Base-by-base conservation (phyloP, 2,888 invertebrate genomes). In the Megaustenia siamemsis region DNA sequence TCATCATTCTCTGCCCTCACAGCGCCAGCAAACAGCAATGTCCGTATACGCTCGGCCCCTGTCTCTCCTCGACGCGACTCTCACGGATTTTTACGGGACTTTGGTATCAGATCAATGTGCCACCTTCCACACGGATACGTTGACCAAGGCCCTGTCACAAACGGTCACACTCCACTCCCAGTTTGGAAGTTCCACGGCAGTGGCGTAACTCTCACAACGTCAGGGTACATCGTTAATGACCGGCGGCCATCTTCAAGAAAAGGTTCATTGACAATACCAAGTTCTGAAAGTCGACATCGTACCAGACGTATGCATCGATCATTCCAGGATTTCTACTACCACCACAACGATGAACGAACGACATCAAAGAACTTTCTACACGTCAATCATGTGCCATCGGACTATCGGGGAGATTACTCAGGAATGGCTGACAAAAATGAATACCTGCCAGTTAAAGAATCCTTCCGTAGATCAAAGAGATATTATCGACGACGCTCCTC, bases 401-500 rank as follows among this genome's bases (percentile, higher is more conserved):
- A 84, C 8, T 84, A 80, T 32, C 32, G 80, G 15, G 66, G 84
- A 38, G 79, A 21, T 76, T 84, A 40, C 82, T 85, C 69, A 79
- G 86, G 73, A 71, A 79, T 35, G 87, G 78, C 87, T 4, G 87
- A 87, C 63, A 86, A 86, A 75, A 87, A 87, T 53, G 87, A 86
- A 32, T 86, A 87, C 40, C 81, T 87, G 32, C 88, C 88, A 5
- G 79, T 89, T 68, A 78, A 86, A 66, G 87, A 86, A 53, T 89
- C 87, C 1, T 86, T 87, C 53, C 86, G 87, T 15, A 85, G 90
- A 40, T 89, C 90, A 28, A 85, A 89, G 60, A 87, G 88, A 28
- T 91, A 91, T 81, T 90, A 90, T 77, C 82, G 92, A 21, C 86
- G 92, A 24, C 88, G 92, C 1, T 92, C 92, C 15, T 92, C 92